Evolutionary conservation across 2,113 vertebrate species (phyloP).

Genomic region (Cephalopterus ornatus): DNA sequence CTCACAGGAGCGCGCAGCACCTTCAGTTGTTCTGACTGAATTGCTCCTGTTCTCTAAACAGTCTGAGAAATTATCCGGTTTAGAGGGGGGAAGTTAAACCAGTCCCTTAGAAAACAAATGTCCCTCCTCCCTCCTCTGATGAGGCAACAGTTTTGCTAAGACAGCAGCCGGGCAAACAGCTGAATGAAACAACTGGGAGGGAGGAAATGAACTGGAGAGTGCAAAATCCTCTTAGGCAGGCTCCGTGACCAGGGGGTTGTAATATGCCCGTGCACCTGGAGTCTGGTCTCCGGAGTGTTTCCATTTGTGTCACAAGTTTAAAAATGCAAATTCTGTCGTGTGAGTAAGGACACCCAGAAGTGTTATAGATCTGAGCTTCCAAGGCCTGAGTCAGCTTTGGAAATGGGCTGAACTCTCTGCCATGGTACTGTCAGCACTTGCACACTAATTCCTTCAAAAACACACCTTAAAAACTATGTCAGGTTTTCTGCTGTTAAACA

Average conservation of each 20-base stretch:
- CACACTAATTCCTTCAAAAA: not conserved
- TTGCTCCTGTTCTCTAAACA: not conserved
- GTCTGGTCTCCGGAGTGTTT: not conserved
- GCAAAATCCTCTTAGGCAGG: not conserved
- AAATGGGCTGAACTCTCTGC: not conserved
- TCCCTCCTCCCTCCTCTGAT: not conserved
- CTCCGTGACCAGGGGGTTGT: not conserved
- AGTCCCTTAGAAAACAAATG: not conserved
- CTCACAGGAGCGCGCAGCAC: accelerated
- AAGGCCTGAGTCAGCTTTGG: not conserved
- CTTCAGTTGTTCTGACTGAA: not conserved
- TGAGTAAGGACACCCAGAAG: not conserved
- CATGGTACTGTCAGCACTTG: not conserved
- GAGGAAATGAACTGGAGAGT: not conserved
- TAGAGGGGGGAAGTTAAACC: not conserved
- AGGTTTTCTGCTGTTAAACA: not conserved
- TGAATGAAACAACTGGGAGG: not conserved
- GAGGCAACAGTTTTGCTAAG: not conserved
- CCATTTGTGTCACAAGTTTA: not conserved
- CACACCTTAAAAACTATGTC: not conserved
- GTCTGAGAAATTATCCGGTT: not conserved
- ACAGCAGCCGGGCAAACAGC: not conserved
- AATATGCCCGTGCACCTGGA: not conserved
- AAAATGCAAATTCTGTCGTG: not conserved
- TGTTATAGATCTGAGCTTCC: not conserved